Base-by-base conservation (phyloP, 2,888 invertebrate genomes). In the Sisyra terminalis region DNA sequence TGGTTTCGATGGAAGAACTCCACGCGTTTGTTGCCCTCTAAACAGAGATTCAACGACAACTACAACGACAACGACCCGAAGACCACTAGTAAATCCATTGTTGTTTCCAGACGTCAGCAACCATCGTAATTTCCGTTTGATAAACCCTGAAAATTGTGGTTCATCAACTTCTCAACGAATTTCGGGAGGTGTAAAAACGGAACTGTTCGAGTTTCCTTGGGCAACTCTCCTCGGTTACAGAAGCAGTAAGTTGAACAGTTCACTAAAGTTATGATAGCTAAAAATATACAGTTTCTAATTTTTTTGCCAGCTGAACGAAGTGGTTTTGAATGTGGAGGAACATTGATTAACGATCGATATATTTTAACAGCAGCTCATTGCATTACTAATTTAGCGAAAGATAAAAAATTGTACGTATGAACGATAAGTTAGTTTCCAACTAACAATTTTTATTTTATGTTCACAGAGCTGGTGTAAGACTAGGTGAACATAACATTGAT, bases 201-300 rank as follows among this genome's bases (percentile, higher is more conserved):
- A 57, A 1, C 55, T 80, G 3, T 70, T 67, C 32, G 76, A 82
- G 50, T 79, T 73, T 59, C 83, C 83, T 0, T 84, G 82, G 82
- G 76, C 83, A 78, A 79, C 75, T 0, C 60, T 82, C 2, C 55
- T 84, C n/a, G 69, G 71, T 2, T 84, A 81, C 47, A 48, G 55
- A 13, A 56, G 54, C 30, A 50, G 58, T 46, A 29, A 43, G 10
- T 15, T n/a, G 32, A 32, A 9, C 4, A 32, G n/a, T 32, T 13
- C 9, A 6, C 9, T 6, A 4, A 32, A 6, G 11, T 32, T 3
- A 3, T 13, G n/a, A n/a, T n/a, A n/a, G n/a, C n/a, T n/a, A n/a
- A n/a, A n/a, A n/a, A n/a, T n/a, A n/a, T n/a, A 13, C 10, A 5
- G 4, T 14, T 37, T 37, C 17, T 42, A 29, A 30, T 48, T 10